These are phyloP conservation scores for Lathronympha strigana DNA, from an alignment of 2,888 invertebrate genomes.

Conservation along the genomic window DNA sequence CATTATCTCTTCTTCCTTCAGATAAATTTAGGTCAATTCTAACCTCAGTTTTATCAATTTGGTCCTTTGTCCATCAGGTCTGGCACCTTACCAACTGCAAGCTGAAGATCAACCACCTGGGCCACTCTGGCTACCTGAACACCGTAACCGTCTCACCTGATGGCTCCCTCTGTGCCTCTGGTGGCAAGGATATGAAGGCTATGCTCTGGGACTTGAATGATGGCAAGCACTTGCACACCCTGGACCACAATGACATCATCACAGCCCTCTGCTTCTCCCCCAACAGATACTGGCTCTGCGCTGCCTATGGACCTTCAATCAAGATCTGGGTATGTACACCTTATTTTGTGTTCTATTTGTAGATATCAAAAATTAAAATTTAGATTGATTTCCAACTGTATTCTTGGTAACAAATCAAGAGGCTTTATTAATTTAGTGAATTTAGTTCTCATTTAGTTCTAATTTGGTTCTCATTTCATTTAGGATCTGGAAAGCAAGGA, in stretches of 20 bases:
- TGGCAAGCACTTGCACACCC: conserved; percentile 99
- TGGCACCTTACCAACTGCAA: conserved; percentile 99
- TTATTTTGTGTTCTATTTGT: not conserved
- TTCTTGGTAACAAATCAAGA: too few relatives aligned
- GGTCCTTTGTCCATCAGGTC: conserved; percentile 83
- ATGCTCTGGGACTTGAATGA: conserved; percentile 99
- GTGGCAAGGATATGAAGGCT: conserved; percentile 99
- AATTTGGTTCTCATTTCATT: conserved; percentile 45
- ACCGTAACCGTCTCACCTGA: conserved; percentile 99
- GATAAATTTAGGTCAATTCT: too few relatives aligned
- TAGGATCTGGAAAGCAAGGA: conserved; percentile 99
- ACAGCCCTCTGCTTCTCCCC: conserved; percentile 99
- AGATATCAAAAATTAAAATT: too few relatives aligned
- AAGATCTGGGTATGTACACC: conserved; percentile 94
- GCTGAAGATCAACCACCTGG: conserved; percentile 98
- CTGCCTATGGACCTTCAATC: conserved; percentile 98
- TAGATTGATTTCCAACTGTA: too few relatives aligned
- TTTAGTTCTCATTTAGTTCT: too few relatives aligned
- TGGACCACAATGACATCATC: conserved; percentile 99
- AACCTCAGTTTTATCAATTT: too few relatives aligned
- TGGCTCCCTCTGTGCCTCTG: conserved; percentile 99
- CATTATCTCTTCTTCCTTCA: too few relatives aligned
- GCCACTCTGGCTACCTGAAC: conserved; percentile 98
- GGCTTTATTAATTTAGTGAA: too few relatives aligned
- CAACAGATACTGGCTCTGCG: conserved; percentile 99